Evolutionary conservation across 1,140 invertebrate species (phyloP), one percentile per base, ranked within the genome.

Genomic region (Calliphora vicina): DNA sequence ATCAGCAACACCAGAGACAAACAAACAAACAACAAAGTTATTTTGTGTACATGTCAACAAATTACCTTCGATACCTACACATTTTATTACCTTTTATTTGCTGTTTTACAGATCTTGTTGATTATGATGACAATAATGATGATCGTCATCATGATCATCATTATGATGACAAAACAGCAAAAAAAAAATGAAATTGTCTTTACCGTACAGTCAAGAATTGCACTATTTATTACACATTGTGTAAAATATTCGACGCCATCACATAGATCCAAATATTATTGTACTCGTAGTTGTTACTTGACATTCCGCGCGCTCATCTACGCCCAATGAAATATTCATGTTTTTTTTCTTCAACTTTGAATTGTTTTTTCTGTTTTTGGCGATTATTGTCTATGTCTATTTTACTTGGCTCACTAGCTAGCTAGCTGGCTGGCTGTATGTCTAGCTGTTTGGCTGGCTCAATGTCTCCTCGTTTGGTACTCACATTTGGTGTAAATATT

Each of bases 241-340:
- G 74, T 78, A 78, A 78, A 78, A 78, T 78, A 78, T 78, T 78
- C 74, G 74, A 78, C 74, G 74, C 74, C 74, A 78, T 78, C 74
- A 78, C 35, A 23, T 13, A 43, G 74, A 78, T 43, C 74, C 74
- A 78, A 78, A 78, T 78, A 45, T 45, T 67, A 12, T 67, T 67
- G 61, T 25, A 25, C 6, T 57, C 15, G 50, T 57, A 57, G 61
- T 67, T 78, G 74, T 78, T 42, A 43, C 74, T 25, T 78, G 74
- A 78, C 74, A 78, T 78, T 78, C 74, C 74, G 35, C 35, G 35
- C 35, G 74, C 74, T 78, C 74, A 78, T 78, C 74, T 78, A 78
- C 74, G 74, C 74, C 74, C 74, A 78, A 45, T 78, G 74, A 43
- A 78, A 43, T 78, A 78, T 78, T 35, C 74, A 78, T 78, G 74